These are phyloP conservation scores for Hirtodrosophila trivittata DNA, from an alignment of 2,888 invertebrate species.

Conservation along the genomic window DNA sequence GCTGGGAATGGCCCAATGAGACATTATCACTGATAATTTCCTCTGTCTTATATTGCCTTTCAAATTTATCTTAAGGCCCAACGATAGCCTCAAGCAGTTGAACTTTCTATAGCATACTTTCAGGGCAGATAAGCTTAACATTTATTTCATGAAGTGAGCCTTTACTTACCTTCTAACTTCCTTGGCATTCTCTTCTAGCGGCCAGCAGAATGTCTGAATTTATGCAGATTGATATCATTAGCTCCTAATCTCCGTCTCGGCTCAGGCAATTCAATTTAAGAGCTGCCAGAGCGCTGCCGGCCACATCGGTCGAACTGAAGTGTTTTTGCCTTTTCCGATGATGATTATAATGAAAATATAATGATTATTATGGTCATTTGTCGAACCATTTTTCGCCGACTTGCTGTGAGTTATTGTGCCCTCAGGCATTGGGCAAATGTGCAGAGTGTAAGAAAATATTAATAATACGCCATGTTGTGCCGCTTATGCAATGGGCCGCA, in stretches of 20 bases:
- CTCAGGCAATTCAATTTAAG: constrained; percentile 9
- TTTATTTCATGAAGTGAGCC: too few species aligned
- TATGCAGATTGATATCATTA: background rate
- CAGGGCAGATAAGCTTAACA: constrained; percentile 25
- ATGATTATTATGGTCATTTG: constrained; percentile 25
- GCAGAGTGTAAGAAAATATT: constrained; percentile 38
- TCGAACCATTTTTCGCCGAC: constrained; percentile 30
- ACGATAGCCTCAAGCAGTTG: too few species aligned
- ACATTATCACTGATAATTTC: too few species aligned
- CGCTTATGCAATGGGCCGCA: constrained; percentile 42
- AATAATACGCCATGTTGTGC: constrained; percentile 60
- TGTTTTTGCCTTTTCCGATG: constrained; percentile 22
- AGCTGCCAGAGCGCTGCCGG: background rate
- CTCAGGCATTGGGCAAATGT: constrained; percentile 9
- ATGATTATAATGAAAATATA: constrained; percentile 46
- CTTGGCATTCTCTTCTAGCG: too few species aligned
- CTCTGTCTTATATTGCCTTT: too few species aligned
- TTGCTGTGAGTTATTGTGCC: constrained; percentile 14
- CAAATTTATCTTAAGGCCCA: background rate
- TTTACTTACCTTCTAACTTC: too few species aligned
- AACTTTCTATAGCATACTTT: constrained; percentile 43
- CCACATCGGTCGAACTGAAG: constrained; percentile 25
- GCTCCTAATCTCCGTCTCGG: background rate
- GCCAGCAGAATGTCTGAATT: background rate
- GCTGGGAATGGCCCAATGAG: too few species aligned